Percentiles rank a stretch among this genome's conserved stretches.
Conservation (phyloP, 2,113 vertebrate genomes). For the Piliocolobus tephrosceles region DNA sequence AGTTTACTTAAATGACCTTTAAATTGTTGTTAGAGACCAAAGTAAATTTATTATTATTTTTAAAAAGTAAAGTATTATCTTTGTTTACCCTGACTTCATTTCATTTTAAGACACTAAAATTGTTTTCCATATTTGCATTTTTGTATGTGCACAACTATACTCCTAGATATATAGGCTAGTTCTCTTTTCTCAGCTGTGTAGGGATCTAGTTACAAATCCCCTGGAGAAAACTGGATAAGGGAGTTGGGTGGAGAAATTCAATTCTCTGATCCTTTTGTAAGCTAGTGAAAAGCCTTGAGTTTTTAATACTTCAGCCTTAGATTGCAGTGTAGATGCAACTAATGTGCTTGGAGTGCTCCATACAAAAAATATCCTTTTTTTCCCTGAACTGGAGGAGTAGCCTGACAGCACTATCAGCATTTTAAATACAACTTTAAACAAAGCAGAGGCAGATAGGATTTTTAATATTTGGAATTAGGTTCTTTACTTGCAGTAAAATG, state of each 20-base stretch:
- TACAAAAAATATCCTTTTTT: background rate
- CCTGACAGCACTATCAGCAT: background rate
- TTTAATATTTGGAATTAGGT: constrained; percentile 3
- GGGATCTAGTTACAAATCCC: background rate
- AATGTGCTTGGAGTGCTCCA: background rate
- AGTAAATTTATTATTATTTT: background rate
- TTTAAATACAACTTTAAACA: background rate
- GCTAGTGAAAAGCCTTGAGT: background rate
- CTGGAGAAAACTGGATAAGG: constrained; percentile 1
- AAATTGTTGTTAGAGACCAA: constrained; percentile 9
- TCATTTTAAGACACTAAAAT: constrained; percentile 4
- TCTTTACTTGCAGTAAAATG: background rate
- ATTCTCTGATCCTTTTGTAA: background rate
- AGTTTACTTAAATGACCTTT: background rate
- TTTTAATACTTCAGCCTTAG: constrained; percentile 5
- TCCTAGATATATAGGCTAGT: background rate
- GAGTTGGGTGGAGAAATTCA: background rate
- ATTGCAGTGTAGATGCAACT: background rate
- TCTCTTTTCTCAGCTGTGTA: background rate
- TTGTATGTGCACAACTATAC: background rate
- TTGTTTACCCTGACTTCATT: background rate
- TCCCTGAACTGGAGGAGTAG: background rate
- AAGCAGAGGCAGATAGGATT: background rate
- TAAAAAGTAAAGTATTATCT: background rate
- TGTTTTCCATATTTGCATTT: constrained; percentile 1